phyloP scores from a whole-genome alignment of 2,797 vertebrate genomes.

The Leptodactylus fallax region DNA sequence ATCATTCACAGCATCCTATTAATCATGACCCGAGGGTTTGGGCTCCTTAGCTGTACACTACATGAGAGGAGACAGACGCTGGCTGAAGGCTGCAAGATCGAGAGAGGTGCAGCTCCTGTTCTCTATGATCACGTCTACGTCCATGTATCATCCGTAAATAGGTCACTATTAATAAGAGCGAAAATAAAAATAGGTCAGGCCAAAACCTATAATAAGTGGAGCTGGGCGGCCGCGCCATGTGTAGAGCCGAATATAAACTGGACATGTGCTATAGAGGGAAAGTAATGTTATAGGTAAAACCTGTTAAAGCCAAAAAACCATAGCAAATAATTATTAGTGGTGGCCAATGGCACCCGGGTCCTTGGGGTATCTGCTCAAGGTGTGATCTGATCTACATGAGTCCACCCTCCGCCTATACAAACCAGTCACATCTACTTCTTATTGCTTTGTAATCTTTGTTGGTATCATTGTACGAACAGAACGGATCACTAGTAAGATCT shows the following conservation, averaged over 20 bases:
- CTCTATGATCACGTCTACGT: not conserved
- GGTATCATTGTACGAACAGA: too few species aligned
- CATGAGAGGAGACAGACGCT: not conserved
- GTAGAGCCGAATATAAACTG: too few species aligned
- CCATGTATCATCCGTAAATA: slow-evolving; percentile 21
- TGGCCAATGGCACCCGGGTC: too few species aligned
- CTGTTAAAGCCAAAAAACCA: not conserved
- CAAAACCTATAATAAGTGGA: not conserved
- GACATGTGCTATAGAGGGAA: not conserved
- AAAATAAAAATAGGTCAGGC: slow-evolving; percentile 12
- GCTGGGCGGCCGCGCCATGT: not conserved
- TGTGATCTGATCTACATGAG: too few species aligned
- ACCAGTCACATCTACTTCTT: too few species aligned
- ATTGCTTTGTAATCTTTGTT: too few species aligned
- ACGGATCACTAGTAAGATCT: too few species aligned
- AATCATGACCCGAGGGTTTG: not conserved
- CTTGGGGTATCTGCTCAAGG: too few species aligned
- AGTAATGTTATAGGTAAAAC: not conserved
- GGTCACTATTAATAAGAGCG: not conserved
- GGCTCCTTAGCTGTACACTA: not conserved
- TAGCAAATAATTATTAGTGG: too few species aligned
- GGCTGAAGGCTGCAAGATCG: not conserved
- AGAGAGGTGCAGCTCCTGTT: not conserved
- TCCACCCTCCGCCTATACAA: too few species aligned
- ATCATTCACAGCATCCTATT: not conserved